Evolutionary conservation across 1,140 invertebrate species (phyloP), one percentile per base, ranked within the genome.

Genomic region (Centruroides vittatus): DNA sequence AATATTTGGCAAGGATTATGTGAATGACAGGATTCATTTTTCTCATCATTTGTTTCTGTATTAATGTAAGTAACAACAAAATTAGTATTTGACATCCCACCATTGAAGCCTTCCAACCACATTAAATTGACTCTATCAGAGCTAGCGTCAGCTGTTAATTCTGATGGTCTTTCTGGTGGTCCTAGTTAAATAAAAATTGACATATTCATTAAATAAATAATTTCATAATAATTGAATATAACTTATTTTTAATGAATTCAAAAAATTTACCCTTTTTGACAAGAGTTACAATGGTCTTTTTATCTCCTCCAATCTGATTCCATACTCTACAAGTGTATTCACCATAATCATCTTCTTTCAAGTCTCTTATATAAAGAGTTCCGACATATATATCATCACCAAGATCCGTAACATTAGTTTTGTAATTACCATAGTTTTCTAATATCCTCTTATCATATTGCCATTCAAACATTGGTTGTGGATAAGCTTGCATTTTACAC

Each of bases 401-500:
- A 57, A 89, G 82, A 5, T 80, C 81, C 0, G 81, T 87, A 0
- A 86, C 84, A 53, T 84, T 88, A 3, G 89, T 88, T 62, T 88
- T 83, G 71, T 93, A 93, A 88, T 86, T 0, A 84, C 53, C 86
- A 66, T 89, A 86, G n/a, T 84, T 85, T 1, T 78, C 77, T 1
- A 84, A 84, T 63, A 83, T 57, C 49, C 62, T 58, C 6, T 63
- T 61, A 56, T 87, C 86, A 65, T 82, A 91, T 64, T 81, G 88
- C 91, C 91, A 95, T 67, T 93, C 88, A 72, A 94, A 93, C 69
- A 89, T 86, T 0, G 90, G 89, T 69, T 87, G 86, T 0, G 91
- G 92, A 74, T 89, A 94, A 0, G 91, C 89, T 71, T 92, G 88
- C 3, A 94, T 88, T 70, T 85, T 82, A 72, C 92, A 95, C 3